Percentiles rank a stretch among this genome's conserved stretches.
These are phyloP conservation scores for Troides oblongomaculatus DNA, from an alignment of 2,888 invertebrate genomes.

Conservation along the genomic window DNA sequence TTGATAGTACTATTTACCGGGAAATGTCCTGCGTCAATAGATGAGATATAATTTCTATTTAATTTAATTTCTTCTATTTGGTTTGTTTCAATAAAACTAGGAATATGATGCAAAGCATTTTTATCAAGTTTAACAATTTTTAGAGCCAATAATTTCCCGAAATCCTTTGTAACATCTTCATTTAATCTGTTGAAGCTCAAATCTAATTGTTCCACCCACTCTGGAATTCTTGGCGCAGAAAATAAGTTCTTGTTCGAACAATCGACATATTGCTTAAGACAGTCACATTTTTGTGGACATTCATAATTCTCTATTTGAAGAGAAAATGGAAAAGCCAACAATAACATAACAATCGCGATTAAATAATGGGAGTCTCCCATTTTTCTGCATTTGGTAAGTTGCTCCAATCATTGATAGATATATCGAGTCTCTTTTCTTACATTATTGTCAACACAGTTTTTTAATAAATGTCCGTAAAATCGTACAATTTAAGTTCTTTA, in stretches of 20 bases:
- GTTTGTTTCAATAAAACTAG: constrained; percentile 73
- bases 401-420: constrained; percentile 55
- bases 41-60: constrained; percentile 82
- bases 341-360: constrained; percentile 64
- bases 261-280: constrained; percentile 86
- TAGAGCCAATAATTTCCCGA: constrained; percentile 58
- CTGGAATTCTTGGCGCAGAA: constrained; percentile 86
- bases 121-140: constrained; percentile 77
- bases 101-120: constrained; percentile 79
- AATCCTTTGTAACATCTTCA: constrained; percentile 61
- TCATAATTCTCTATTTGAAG: constrained; percentile 63
- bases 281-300: constrained; percentile 86
- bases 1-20: constrained; percentile 75
- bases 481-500: constrained; percentile 51
- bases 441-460: constrained; percentile 55
- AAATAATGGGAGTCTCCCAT: constrained; percentile 70
- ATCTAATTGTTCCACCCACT: constrained; percentile 89
- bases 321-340: constrained; percentile 53
- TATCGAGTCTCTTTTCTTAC: constrained; percentile 60
- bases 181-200: constrained; percentile 71
- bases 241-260: constrained; percentile 86
- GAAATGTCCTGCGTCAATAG: constrained; percentile 80
- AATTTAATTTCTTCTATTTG: constrained; percentile 81
- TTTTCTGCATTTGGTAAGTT: constrained; percentile 70
- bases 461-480: constrained; percentile 43